Evolutionary conservation across 2,797 vertebrate species (phyloP).

Genomic region (Buphagus erythrorhynchus): DNA sequence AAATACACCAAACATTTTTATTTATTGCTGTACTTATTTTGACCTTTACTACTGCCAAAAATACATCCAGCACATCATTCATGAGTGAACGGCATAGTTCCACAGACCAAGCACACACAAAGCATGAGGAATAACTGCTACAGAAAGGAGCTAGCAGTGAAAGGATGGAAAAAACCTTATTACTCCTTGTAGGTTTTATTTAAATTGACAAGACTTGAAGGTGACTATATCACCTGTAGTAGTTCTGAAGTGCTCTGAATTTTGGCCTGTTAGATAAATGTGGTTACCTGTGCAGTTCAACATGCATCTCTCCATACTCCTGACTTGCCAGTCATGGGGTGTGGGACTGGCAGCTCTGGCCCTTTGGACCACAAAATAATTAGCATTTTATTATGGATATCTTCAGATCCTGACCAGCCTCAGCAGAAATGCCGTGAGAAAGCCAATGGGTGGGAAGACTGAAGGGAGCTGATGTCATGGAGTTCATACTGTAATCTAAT

Average conservation of each 20-base stretch:
- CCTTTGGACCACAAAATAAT: not conserved
- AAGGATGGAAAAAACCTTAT: not conserved
- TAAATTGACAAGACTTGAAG: not conserved
- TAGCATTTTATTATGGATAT: not conserved
- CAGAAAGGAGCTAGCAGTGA: not conserved
- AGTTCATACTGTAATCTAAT: conserved; percentile 10
- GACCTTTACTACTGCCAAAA: not conserved
- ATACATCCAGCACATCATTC: not conserved
- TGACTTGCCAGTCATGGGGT: not conserved
- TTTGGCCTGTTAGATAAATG: not conserved
- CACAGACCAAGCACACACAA: not conserved
- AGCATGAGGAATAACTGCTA: not conserved
- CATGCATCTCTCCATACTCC: not conserved
- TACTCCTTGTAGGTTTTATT: not conserved
- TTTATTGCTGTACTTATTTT: not conserved
- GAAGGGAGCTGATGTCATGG: conserved; percentile 43
- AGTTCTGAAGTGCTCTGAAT: not conserved
- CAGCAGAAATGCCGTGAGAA: conserved; percentile 1
- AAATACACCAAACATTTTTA: not conserved
- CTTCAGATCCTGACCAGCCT: not conserved
- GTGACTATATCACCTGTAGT: not conserved
- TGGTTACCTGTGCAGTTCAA: not conserved
- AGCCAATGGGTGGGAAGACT: conserved; percentile 40
- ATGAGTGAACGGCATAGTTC: not conserved
- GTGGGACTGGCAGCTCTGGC: not conserved